Base-by-base conservation (phyloP, 2,797 vertebrate species). In the Oreochromis grahami region DNA sequence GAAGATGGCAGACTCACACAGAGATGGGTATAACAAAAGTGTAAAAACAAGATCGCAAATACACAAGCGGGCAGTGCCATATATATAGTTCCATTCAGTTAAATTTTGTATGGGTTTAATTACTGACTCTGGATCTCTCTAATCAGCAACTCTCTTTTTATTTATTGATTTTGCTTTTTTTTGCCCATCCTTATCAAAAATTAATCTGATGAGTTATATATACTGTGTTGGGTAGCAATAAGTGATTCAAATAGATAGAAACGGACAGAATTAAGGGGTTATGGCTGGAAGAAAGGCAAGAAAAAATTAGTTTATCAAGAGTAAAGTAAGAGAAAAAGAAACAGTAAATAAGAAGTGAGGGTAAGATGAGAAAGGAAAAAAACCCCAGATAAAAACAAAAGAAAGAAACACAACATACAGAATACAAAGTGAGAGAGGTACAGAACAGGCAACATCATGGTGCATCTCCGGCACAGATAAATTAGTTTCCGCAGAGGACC, bases 401-500 rank as follows among this genome's bases (percentile, higher is more conserved):
- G 84, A 78, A 84, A 87, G 85, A 89, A 90, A 93, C 56, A 87
- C 48, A 90, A 92, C 89, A 92, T 45, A 84, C 50, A 91, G 91
- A 94, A 92, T 90, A 86, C 89, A 90, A 93, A 94, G 88, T 90
- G 88, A 92, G 92, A 89, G 88, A 84, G 84, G 80, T 80, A 87
- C 72, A 90, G 89, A 87, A 88, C 78, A 92, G 84, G 90, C 89
- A 77, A 88, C 90, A 91, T 92, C 88, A 51, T 80, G 83, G 84
- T 15, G 87, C 85, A 92, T 95, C 94, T 95, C 94, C 92, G 94
- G 93, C 90, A 80, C 81, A 92, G 84, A 93, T 91, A 88, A 94
- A 95, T 94, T 89, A 89, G 92, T 94, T 96, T 96, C 93, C 91
- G 92, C 93, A 91, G 79, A 95, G 94, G 91, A 91, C 96, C 87